A percentile compares a stretch with the other conserved stretches of the same genome.
phyloP scores from a whole-genome alignment of 2,113 vertebrate genomes.

The Epinephelus lanceolatus region DNA sequence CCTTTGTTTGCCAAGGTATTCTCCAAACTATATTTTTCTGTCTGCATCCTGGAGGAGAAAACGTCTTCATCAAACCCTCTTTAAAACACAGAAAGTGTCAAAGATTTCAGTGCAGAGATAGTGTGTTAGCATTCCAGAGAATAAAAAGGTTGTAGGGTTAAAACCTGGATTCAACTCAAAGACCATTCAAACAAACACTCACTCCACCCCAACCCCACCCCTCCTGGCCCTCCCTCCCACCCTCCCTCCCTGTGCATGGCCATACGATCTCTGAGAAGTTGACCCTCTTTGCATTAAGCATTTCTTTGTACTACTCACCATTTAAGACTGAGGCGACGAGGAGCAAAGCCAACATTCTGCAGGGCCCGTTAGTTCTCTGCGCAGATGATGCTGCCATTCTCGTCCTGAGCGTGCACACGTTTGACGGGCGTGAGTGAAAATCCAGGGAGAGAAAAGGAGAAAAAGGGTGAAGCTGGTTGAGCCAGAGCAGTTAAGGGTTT shows the following conservation, averaged over 20 bases:
- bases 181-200: conserved; percentile 68
- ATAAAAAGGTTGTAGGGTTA: conserved; percentile 75
- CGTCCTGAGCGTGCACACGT: conserved; percentile 59
- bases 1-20: conserved; percentile 62
- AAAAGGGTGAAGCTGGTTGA: conserved; percentile 51
- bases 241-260: neutral
- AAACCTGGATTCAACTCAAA: conserved; percentile 66
- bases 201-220: conserved; percentile 59
- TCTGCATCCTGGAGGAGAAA: neutral
- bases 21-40: conserved; percentile 15
- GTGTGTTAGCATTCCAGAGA: conserved; percentile 44
- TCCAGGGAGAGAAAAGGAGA: conserved; percentile 45
- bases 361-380: conserved; percentile 28
- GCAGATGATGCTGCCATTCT: conserved; percentile 77
- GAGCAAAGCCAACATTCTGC: conserved; percentile 52
- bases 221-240: conserved; percentile 19
- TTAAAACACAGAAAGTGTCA: neutral
- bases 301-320: conserved; percentile 59
- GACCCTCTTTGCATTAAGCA: conserved; percentile 1
- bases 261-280: conserved; percentile 34
- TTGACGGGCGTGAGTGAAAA: conserved; percentile 45
- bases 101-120: conserved; percentile 15
- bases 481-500: conserved; percentile 72
- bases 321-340: conserved; percentile 51
- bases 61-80: neutral